phyloP scores from a whole-genome alignment of 2,797 vertebrate genomes.

The Mico argentatus region DNA sequence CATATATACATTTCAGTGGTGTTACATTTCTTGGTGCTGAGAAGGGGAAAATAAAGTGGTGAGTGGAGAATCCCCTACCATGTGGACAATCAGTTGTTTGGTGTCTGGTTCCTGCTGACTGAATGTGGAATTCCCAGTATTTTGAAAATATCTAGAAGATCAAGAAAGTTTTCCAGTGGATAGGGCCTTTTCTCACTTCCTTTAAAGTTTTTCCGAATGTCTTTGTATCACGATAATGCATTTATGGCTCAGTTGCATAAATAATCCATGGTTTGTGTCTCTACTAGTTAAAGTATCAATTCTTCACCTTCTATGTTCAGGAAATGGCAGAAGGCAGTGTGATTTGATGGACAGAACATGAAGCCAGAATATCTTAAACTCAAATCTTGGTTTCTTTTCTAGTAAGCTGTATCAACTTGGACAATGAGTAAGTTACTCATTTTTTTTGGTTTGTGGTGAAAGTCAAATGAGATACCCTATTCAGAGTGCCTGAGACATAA shows the following conservation, averaged over 20 bases:
- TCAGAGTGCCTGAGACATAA: background rate
- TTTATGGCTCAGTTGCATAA: background rate
- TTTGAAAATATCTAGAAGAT: constrained; percentile 68
- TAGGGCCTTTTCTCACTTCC: constrained; percentile 67
- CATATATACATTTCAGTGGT: background rate
- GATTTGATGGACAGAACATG: background rate
- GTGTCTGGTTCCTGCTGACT: constrained; percentile 52
- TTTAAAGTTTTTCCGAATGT: constrained; percentile 61
- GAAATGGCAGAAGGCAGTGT: background rate
- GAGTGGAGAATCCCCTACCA: constrained; percentile 6
- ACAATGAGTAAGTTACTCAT: background rate
- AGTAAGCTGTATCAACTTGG: background rate
- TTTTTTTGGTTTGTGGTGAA: constrained; percentile 2
- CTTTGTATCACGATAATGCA: constrained; percentile 2
- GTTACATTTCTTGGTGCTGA: background rate
- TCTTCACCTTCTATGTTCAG: background rate
- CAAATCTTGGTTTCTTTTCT: background rate
- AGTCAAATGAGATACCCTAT: background rate
- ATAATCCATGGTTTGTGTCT: background rate
- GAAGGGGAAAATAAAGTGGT: constrained; percentile 34
- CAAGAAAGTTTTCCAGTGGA: constrained; percentile 62
- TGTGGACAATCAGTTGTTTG: background rate
- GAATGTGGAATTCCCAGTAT: constrained; percentile 56
- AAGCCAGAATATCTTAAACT: background rate
- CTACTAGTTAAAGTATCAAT: background rate